Evolutionary conservation across 2,888 invertebrate species (phyloP), one percentile per base, ranked within the genome.

Genomic region (Timema podura): DNA sequence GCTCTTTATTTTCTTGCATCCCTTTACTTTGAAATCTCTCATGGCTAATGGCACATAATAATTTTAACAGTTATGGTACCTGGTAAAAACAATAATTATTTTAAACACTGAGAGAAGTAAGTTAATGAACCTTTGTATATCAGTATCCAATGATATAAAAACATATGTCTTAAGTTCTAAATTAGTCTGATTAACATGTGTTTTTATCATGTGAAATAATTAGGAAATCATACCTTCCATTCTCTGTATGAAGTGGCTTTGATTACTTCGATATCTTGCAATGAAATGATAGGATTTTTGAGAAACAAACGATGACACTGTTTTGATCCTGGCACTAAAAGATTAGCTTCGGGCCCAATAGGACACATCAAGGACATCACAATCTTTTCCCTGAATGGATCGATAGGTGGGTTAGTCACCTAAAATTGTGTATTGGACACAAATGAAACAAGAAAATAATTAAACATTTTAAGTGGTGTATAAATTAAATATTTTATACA

Each of bases 291-390:
- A 2, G 99, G 99, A 83, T 98, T 95, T 70, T 91, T 89, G 73
- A 99, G 84, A 86, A 97, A 95, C 78, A 99, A 85, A 30, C 98
- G 89, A 80, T 95, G 94, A 68, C 89, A 89, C 83, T 98, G 96
- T 77, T 89, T 85, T 0, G 93, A 89, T 78, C 90, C 91, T 8
- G 98, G 98, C 78, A 93, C 88, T 75, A 99, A 84, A 71, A 99
- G 91, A 82, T 99, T 99, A 5, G 92, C 91, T 77, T 95, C 96
- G 0, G 99, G 99, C 0, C 99, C 99, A 77, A 99, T 90, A 0
- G 98, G 98, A 79, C 98, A 98, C 74, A 95, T 90, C 81, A 99
- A 85, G 0, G 98, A 97, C 98, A 99, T 99, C 73, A 99, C 98
- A 75, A 98, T 93, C 83, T 95, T 96, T 84, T 99, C 99, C 77